Base-by-base conservation (phyloP, 2,797 vertebrate species). In the Pagetopsis macropterus region DNA sequence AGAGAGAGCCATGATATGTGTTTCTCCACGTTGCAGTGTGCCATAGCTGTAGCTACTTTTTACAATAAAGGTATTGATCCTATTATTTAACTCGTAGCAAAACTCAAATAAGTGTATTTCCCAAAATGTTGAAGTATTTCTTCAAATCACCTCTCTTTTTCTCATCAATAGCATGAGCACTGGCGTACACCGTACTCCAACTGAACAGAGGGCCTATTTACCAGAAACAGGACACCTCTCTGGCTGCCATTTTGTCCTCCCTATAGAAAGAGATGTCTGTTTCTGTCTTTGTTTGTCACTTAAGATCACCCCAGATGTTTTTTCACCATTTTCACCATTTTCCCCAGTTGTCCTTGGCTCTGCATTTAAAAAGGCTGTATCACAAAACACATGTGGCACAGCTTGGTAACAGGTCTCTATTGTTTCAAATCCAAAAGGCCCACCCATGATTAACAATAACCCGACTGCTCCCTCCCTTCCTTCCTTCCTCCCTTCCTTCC, bases 381-480 rank as follows among this genome's bases (percentile, higher is more conserved):
- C 27, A 57, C 23, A 64, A 51, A 40, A 17, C 19, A 61, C 63
- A 75, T 63, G 48, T 82, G 72, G 79, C 75, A 85, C 62, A 19
- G 67, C 77, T 46, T n/a, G 44, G 62, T 54, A 70, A 15, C 54
- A 64, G 62, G 41, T 65, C 71, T 51, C 68, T 64, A 85, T 90
- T 92, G 86, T 91, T 85, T 83, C 78, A 69, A 66, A 59, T 78
- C 45, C 65, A 23, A 11, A 74, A 58, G 80, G 41, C 45, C 78
- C 89, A 78, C 88, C 91, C 88, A 71, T 77, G 68, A 83, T 72
- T 55, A 91, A 94, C 93, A 93, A 93, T 93, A 23, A 51, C 49
- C 70, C 16, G 15, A 75, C 81, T 54, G 70, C 71, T 83, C 44
- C 74, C 79, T 60, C 50, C 66, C 85, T 92, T 90, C 88, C 91